Percentiles rank a stretch among this genome's conserved stretches.
Evolutionary conservation across 2,888 invertebrate genomes (phyloP).

Genomic region (Lingula anatina): DNA sequence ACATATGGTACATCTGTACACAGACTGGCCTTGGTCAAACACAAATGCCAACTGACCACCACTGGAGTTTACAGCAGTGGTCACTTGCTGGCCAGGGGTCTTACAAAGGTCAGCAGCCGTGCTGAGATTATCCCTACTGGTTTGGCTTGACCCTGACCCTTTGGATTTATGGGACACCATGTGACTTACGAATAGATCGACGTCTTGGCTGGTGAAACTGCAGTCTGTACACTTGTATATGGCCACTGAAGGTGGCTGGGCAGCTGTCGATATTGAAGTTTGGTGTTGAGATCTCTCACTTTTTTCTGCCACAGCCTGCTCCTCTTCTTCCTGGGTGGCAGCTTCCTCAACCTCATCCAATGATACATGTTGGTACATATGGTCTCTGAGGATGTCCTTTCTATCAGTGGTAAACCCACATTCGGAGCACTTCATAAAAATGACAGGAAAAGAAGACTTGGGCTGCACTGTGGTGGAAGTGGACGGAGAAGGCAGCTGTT

Average conservation of each 20-base stretch:
- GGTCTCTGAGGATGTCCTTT: conserved; percentile 28
- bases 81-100: not conserved
- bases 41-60: too few relatives aligned
- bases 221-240: conserved; percentile 35
- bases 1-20: conserved; percentile 42
- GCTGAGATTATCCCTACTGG: not conserved
- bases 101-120: not conserved
- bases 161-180: conserved; percentile 27
- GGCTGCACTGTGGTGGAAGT: conserved; percentile 5
- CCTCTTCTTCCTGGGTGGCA: not conserved
- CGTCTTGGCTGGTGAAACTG: conserved; percentile 30
- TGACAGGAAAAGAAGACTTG: conserved; percentile 8
- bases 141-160: not conserved
- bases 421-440: conserved; percentile 42
- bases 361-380: conserved; percentile 35
- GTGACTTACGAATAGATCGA: conserved; percentile 33
- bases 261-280: not conserved
- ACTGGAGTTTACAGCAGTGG: not conserved
- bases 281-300: too few relatives aligned
- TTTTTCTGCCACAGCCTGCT: not conserved
- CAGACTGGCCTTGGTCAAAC: not conserved
- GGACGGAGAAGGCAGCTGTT: too few relatives aligned
- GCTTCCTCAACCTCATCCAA: not conserved
- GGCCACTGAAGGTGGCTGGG: not conserved
- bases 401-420: conserved; percentile 41